phyloP scores from a whole-genome alignment of 2,888 invertebrate species.

The Erebia ligea region DNA sequence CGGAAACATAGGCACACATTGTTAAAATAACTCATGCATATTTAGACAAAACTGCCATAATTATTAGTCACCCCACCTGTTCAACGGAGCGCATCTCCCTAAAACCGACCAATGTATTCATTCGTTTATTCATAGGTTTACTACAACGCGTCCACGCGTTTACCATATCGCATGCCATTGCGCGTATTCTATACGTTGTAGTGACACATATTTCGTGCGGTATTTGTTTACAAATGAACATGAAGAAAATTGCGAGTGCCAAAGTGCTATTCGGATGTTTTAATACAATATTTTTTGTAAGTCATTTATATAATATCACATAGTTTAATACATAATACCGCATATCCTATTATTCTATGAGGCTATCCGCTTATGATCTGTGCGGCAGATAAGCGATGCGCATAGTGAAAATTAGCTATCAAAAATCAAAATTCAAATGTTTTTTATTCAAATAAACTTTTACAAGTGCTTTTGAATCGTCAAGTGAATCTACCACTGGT shows the following conservation, averaged over 20 bases:
- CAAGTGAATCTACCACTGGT: too few relatives aligned
- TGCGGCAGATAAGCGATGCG: too few relatives aligned
- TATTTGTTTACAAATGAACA: conserved; percentile 53
- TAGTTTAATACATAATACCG: neutral
- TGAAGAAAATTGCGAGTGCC: conserved; percentile 78
- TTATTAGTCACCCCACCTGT: conserved; percentile 83
- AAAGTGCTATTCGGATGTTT: conserved; percentile 86
- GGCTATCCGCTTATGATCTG: too few relatives aligned
- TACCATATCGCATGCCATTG: conserved; percentile 45
- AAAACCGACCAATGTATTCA: conserved; percentile 80
- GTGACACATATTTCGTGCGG: conserved; percentile 30
- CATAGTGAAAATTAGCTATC: too few relatives aligned
- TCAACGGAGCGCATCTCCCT: conserved; percentile 81
- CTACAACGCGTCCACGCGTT: conserved; percentile 51
- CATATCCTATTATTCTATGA: too few relatives aligned
- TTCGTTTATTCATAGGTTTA: conserved; percentile 66
- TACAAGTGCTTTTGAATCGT: too few relatives aligned
- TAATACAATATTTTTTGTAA: conserved; percentile 86
- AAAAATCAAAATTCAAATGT: too few relatives aligned
- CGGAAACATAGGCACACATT: conserved; percentile 5
- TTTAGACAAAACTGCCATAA: conserved; percentile 79
- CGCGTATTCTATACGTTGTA: conserved; percentile 22
- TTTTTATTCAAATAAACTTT: too few relatives aligned
- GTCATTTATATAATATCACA: conserved; percentile 48
- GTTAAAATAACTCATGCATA: conserved; percentile 53